These are phyloP conservation scores for Clarias pachynema DNA, from an alignment of 2,797 vertebrate genomes.

Conservation along the genomic window DNA sequence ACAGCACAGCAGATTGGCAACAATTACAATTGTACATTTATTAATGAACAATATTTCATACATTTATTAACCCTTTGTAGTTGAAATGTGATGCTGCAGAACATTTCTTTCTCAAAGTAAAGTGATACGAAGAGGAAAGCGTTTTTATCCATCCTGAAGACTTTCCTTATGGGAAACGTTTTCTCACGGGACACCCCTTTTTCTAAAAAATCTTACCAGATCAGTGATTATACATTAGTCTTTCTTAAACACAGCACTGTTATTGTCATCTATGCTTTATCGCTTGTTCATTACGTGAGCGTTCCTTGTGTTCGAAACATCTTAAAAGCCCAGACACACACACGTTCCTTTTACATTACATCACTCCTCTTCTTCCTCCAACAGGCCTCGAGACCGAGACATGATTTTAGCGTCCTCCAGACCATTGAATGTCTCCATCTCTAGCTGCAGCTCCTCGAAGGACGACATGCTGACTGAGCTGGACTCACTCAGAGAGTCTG, in stretches of 20 bases:
- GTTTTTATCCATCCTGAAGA: background rate
- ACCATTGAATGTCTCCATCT: slow-evolving; percentile 56
- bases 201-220: background rate
- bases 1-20: background rate
- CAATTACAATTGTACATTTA: background rate
- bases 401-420: slow-evolving; percentile 58
- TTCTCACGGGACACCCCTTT: background rate
- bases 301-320: too few relatives aligned
- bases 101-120: background rate
- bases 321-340: background rate
- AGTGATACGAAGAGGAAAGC: background rate
- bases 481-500: slow-evolving; percentile 81
- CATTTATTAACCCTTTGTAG: background rate
- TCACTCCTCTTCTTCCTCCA: slow-evolving; percentile 77
- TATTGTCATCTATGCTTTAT: background rate
- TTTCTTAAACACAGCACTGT: background rate
- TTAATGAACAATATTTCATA: background rate
- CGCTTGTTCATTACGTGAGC: background rate
- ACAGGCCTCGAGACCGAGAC: slow-evolving; percentile 66
- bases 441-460: slow-evolving; percentile 83
- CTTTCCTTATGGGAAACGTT: background rate
- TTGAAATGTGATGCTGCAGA: background rate
- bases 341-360: background rate
- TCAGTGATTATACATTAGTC: background rate
- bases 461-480: slow-evolving; percentile 83